phyloP scores from a whole-genome alignment of 2,113 vertebrate genomes.

The Spea bombifrons region DNA sequence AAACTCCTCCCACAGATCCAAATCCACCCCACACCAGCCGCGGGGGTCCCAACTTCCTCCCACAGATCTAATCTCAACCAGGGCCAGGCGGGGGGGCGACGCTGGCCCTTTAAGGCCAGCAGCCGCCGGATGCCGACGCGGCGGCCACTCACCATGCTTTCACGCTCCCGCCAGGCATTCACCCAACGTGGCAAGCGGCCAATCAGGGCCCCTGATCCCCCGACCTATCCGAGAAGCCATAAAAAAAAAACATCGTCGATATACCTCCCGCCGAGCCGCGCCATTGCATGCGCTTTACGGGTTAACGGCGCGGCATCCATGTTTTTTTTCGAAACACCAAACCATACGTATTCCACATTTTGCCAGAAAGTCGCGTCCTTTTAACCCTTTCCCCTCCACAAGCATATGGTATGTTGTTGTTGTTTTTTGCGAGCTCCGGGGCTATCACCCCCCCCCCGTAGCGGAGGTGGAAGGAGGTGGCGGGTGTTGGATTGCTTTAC shows the following conservation, averaged over 20 bases:
- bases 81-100: not conserved
- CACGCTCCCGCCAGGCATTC: not conserved
- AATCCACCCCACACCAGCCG: too few species aligned
- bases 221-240: not conserved
- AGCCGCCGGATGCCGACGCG: not conserved
- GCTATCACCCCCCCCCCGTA: constrained; percentile 80
- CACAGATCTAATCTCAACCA: not conserved
- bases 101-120: too few species aligned
- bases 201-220: not conserved
- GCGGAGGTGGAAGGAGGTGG: constrained; percentile 90
- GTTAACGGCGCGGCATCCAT: constrained; percentile 36
- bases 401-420: constrained; percentile 37
- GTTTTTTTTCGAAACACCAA: constrained; percentile 36
- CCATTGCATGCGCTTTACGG: constrained; percentile 16
- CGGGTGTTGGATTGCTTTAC: constrained; percentile 98
- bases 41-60: too few species aligned
- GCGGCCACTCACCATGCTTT: not conserved
- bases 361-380: constrained; percentile 54
- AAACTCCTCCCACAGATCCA: too few species aligned
- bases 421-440: constrained; percentile 90
- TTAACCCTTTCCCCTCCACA: constrained; percentile 38
- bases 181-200: not conserved
- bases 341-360: constrained; percentile 57
- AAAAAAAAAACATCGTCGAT: not conserved
- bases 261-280: not conserved